Base-by-base conservation (phyloP, 2,888 invertebrate genomes). In the Rhagonycha lutea region DNA sequence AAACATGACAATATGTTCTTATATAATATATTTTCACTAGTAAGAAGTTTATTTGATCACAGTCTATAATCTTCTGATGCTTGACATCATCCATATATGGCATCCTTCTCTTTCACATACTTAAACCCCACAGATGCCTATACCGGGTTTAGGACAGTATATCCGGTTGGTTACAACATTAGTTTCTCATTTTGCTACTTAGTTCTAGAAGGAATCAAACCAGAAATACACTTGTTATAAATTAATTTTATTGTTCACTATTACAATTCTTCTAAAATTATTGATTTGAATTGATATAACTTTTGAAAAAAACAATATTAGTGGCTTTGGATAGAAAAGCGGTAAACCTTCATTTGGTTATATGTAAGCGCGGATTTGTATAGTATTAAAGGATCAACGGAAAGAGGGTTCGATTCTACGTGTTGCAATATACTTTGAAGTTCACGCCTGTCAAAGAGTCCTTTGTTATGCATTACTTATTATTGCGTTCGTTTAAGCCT, bases 391-490 rank as follows among this genome's bases (percentile, higher is more conserved):
- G 86, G 86, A 87, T 87, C 84, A 85, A 82, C 86, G 85, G 84
- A 82, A 86, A 84, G 84, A 83, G 83, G 85, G 81, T 80, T 79
- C 80, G 82, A 82, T 84, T 83, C 83, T 82, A 85, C 85, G 86
- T 86, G 86, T 86, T 83, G 84, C 83, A 80, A 83, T 83, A 83
- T 84, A 87, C 87, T 88, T 87, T 87, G 88, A 88, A 86, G 87
- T 87, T 83, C 82, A 83, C 84, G 83, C 82, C 84, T 84, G 85
- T 87, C 86, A 87, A 87, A 87, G 86, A 83, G 85, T 83, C 87
- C 86, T 87, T 88, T 88, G 87, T 88, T 84, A 86, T 86, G 86
- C 84, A 85, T 86, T 85, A 87, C 86, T 87, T 88, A 87, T 87
- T 87, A 88, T 88, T 87, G 84, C 87, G 86, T 87, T 87, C 87